Evolutionary conservation across 2,797 vertebrate species (phyloP), one percentile per base, ranked within the genome.

Genomic region (Leptatherina wallacei): DNA sequence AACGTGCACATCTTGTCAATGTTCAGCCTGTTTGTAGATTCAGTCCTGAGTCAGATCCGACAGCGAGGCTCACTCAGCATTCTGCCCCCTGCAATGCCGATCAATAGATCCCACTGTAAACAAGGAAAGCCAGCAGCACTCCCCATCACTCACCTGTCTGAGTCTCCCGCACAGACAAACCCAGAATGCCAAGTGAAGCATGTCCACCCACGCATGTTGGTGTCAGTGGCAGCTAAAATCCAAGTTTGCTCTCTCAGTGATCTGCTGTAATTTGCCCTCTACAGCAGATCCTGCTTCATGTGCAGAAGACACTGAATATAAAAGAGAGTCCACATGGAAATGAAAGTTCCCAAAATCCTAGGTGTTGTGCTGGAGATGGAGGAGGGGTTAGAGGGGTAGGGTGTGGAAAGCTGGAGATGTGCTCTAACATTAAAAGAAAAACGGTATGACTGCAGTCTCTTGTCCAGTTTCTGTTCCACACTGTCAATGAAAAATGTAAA

Each of bases 91-190:
- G 65, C 74, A 55, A 66, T 29, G 54, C 57, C 51, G 61, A 85
- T 81, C 75, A 64, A 65, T 56, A 71, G 42, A 75, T 73, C 68
- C 77, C 52, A 40, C 14, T 73, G 80, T 81, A 83, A 91, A 90
- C 83, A 87, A 80, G 72, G 35, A 49, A 44, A 71, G 47, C 61
- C 73, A 44, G 64, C 71, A 16, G 55, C 7, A 8, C 75, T 65
- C 44, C 71, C 56, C 30, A 1, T 71, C 5, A 20, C 93, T 93
- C 91, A 94, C 92, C 92, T 91, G 81, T 86, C 81, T 78, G 89
- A 88, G 80, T 85, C 71, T 83, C 85, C 74, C 35, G 76, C 73
- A 89, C 42, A 83, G 62, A 81, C 80, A 66, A 81, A 76, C 57
- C 84, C 82, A 78, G 67, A 80, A 57, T 67, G 69, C 79, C 64